Percentiles rank a stretch among this genome's conserved stretches.
phyloP scores from a whole-genome alignment of 1,140 invertebrate genomes.

The Drosophila sucinea region DNA sequence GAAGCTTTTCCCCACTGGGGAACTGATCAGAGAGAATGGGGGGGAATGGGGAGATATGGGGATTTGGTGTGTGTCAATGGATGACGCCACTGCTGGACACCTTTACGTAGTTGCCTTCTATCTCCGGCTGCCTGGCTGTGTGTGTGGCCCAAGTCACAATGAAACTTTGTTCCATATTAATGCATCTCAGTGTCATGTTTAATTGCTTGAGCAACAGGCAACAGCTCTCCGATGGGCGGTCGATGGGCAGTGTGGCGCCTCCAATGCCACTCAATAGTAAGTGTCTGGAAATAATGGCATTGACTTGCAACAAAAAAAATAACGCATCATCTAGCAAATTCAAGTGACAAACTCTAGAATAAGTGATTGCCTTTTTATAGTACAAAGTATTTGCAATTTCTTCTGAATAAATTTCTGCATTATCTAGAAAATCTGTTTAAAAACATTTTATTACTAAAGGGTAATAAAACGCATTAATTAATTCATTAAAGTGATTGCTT shows the following conservation, averaged over 20 bases:
- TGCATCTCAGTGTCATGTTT: slow-evolving; percentile 42
- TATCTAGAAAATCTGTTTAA: too few species aligned
- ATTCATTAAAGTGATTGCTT: too few species aligned
- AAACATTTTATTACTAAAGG: too few species aligned
- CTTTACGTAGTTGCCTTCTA: slow-evolving; percentile 40
- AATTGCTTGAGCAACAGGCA: slow-evolving; percentile 33
- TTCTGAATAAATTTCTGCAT: too few species aligned
- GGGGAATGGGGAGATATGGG: slow-evolving; percentile 2
- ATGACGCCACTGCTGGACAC: slow-evolving; percentile 70
- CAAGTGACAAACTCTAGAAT: background rate
- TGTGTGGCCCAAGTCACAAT: slow-evolving; percentile 44
- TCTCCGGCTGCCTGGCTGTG: slow-evolving; percentile 32
- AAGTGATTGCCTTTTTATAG: too few species aligned
- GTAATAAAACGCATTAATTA: too few species aligned
- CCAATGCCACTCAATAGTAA: slow-evolving; percentile 21
- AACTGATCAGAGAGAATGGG: slow-evolving; percentile 19
- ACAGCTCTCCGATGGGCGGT: background rate
- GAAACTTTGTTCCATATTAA: slow-evolving; percentile 43
- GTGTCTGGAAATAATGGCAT: slow-evolving; percentile 1
- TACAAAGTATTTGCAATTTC: too few species aligned
- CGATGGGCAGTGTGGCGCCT: background rate
- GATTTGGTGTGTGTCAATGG: slow-evolving; percentile 58
- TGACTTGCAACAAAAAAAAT: background rate
- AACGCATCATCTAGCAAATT: slow-evolving; percentile 28
- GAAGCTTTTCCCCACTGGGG: slow-evolving; percentile 29